Conservation (phyloP, 2,888 invertebrate genomes). For the Scaptomyza caliginosa region DNA sequence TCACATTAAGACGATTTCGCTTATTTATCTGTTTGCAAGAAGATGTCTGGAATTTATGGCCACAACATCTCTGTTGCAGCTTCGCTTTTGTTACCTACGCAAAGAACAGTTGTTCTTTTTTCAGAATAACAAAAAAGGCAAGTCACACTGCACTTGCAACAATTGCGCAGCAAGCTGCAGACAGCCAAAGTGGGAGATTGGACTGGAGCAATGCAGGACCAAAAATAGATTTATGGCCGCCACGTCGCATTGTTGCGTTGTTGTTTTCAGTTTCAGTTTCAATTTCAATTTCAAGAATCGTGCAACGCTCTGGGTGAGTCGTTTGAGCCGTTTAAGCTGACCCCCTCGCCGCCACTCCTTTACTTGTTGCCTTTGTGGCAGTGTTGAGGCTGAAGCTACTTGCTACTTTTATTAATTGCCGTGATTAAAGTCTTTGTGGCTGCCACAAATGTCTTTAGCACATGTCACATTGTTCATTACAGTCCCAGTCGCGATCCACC, state of each 20-base stretch:
- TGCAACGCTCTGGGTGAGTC: slow-evolving; percentile 66
- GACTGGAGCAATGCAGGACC: slow-evolving; percentile 62
- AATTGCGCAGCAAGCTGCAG: slow-evolving; percentile 74
- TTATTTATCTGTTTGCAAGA: slow-evolving; percentile 60
- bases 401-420: slow-evolving; percentile 72
- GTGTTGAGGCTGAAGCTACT: slow-evolving; percentile 2
- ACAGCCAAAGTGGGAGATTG: slow-evolving; percentile 40
- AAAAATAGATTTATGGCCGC: slow-evolving; percentile 77
- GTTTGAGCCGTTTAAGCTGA: slow-evolving; percentile 14
- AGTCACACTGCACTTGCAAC: slow-evolving; percentile 55
- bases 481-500: slow-evolving; percentile 7
- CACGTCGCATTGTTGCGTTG: slow-evolving; percentile 51
- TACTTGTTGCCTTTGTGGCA: slow-evolving; percentile 50
- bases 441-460: slow-evolving; percentile 72
- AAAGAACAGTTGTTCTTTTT: slow-evolving; percentile 65
- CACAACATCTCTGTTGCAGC: slow-evolving; percentile 24
- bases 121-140: slow-evolving; percentile 59
- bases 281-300: slow-evolving; percentile 52
- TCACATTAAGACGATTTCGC: slow-evolving; percentile 58
- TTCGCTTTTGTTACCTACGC: slow-evolving; percentile 68
- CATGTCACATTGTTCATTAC: slow-evolving; percentile 60
- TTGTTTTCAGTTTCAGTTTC: slow-evolving; percentile 6
- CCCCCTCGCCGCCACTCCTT: background rate
- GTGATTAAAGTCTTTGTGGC: slow-evolving; percentile 68
- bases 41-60: slow-evolving; percentile 54